Percentiles rank a stretch among this genome's conserved stretches.
These are phyloP conservation scores for Noctua comes DNA, from an alignment of 2,888 invertebrate species.

Conservation along the genomic window DNA sequence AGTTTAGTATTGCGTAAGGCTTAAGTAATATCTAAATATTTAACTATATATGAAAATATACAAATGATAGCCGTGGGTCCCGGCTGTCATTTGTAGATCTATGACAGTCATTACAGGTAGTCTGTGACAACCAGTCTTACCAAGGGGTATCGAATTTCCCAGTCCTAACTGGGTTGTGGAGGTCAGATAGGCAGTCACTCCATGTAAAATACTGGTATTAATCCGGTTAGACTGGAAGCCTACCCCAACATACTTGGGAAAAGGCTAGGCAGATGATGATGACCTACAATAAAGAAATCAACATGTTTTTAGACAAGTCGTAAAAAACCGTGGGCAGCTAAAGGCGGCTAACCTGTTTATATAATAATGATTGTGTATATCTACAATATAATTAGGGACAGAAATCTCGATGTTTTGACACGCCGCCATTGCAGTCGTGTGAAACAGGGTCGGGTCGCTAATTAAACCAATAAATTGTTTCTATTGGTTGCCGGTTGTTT, in stretches of 20 bases:
- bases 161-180: not conserved
- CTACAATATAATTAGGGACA: not conserved
- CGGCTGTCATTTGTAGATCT: not conserved
- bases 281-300: not conserved
- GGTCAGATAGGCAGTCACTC: not conserved
- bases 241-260: not conserved
- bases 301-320: not conserved
- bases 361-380: not conserved
- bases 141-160: not conserved
- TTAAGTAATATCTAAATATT: no score
- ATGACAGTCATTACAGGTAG: not conserved
- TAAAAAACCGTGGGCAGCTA: not conserved
- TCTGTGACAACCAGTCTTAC: not conserved
- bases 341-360: not conserved
- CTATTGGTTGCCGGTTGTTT: constrained; percentile 9
- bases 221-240: not conserved
- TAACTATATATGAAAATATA: not conserved
- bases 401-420: constrained; percentile 4
- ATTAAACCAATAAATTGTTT: constrained; percentile 29
- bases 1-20: not conserved
- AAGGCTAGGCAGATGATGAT: not conserved
- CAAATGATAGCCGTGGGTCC: not conserved
- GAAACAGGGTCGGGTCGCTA: constrained; percentile 7
- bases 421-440: not conserved
- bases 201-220: not conserved